Evolutionary conservation across 1,140 invertebrate genomes (phyloP), one percentile per base, ranked within the genome.

Genomic region (Thalassaphorura encarpata): DNA sequence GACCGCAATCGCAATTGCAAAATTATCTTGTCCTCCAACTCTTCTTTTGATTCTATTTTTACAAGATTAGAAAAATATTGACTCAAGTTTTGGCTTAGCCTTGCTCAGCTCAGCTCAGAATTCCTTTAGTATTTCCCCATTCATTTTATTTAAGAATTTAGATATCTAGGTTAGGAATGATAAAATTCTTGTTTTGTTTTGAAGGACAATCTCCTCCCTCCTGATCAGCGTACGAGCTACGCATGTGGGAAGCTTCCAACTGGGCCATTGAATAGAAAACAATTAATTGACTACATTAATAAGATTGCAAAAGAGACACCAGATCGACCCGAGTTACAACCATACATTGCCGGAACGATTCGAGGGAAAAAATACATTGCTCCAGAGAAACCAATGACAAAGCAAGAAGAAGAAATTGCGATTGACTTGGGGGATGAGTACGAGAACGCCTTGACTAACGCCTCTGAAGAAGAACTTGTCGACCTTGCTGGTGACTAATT

Each of bases 401-500:
- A 84, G 68, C 84, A 89, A 67, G 87, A 92, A 24, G 89, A 93
- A 73, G 85, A 91, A 71, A 92, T 94, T 67, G 81, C 86, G 43
- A 87, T 94, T 66, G 89, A 92, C 73, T 77, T 96, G 63, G 90
- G 91, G 60, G 92, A 96, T 70, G 94, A 97, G 71, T 96, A 93
- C 73, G 93, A 96, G 72, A 80, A 85, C 69, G 92, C 95, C n/a
- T 76, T 99, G 19, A 80, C 77, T 18, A 77, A 78, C 65, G 96
- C 96, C 33, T 82, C 88, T 60, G 95, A 99, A 76, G 91, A 97
- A 74, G 96, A 99, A 79, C 87, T 99, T 62, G 97, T 99, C 66
- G 96, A 99, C 78, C 79, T 99, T 67, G 96, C 96, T 69, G 92
- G 92, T 91, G 76, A 74, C 19, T 8, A 48, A 11, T 67, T 58